These are phyloP conservation scores for Drosophila ezoana DNA, from an alignment of 2,888 invertebrate species.

Conservation along the genomic window DNA sequence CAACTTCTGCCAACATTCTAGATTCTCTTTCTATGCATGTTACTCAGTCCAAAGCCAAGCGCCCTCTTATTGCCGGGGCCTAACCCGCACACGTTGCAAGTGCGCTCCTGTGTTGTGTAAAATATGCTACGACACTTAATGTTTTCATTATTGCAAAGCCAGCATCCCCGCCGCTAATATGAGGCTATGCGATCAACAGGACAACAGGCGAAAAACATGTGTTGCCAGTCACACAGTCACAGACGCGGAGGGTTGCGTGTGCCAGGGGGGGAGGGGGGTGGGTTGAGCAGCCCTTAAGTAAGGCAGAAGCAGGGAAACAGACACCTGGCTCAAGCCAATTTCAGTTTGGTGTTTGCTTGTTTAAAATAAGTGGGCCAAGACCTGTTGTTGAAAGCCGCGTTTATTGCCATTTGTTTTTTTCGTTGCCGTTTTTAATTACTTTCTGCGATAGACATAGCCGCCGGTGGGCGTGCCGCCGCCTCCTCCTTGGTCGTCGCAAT, in stretches of 20 bases:
- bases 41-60: neutral
- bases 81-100: slow-evolving; percentile 4
- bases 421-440: slow-evolving; percentile 27
- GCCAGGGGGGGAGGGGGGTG: neutral
- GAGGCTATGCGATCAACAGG: slow-evolving; percentile 79
- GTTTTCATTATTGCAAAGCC: slow-evolving; percentile 67
- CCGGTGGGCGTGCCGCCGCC: slow-evolving; percentile 41
- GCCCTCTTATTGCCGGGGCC: neutral
- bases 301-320: neutral
- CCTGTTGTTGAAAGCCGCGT: slow-evolving; percentile 29
- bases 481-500: slow-evolving; percentile 71
- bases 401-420: slow-evolving; percentile 10
- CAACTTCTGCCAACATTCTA: no score
- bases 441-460: slow-evolving; percentile 59
- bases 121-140: slow-evolving; percentile 76
- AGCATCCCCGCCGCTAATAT: slow-evolving; percentile 40
- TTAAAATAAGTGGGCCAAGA: slow-evolving; percentile 60
- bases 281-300: slow-evolving; percentile 17
- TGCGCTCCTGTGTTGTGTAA: slow-evolving; percentile 53
- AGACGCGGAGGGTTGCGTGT: slow-evolving; percentile 37
- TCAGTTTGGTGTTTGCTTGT: slow-evolving; percentile 82
- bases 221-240: slow-evolving; percentile 84
- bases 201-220: slow-evolving; percentile 83
- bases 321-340: slow-evolving; percentile 55
- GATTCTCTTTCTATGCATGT: neutral